Evolutionary conservation across 2,888 invertebrate species (phyloP).

Genomic region (Megastigmus dorsalis): DNA sequence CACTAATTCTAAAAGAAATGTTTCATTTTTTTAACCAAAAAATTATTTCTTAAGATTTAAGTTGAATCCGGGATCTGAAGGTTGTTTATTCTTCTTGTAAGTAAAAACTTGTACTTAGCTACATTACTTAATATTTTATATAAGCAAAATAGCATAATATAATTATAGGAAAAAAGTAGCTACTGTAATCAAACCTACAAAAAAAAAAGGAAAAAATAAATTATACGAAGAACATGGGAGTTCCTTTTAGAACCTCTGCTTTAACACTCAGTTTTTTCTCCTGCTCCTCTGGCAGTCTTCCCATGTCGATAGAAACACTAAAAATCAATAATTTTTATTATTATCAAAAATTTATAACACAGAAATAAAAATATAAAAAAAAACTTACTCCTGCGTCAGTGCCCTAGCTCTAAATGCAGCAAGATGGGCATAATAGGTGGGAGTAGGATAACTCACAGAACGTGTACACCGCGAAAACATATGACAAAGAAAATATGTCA

Average conservation of each 20-base stretch:
- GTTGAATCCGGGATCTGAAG: too few relatives aligned
- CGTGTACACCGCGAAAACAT: constrained; percentile 89
- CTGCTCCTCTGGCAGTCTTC: constrained; percentile 28
- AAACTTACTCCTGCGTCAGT: constrained; percentile 75
- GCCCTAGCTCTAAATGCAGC: constrained; percentile 84
- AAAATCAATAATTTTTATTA: constrained; percentile 9
- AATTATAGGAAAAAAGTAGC: too few relatives aligned
- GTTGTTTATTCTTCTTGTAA: too few relatives aligned
- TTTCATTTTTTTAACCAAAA: too few relatives aligned
- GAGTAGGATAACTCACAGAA: constrained; percentile 90
- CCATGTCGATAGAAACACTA: constrained; percentile 32
- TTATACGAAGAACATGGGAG: constrained; percentile 52
- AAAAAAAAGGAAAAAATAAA: too few relatives aligned
- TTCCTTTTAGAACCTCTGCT: constrained; percentile 25
- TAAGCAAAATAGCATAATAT: too few relatives aligned
- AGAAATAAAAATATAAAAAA: constrained; percentile 16
- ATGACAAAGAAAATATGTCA: constrained; percentile 90
- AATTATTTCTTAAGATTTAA: too few relatives aligned
- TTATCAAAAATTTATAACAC: too few relatives aligned
- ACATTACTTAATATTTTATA: too few relatives aligned
- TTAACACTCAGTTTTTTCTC: constrained; percentile 25
- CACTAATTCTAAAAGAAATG: too few relatives aligned
- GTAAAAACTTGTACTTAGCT: too few relatives aligned
- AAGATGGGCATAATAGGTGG: constrained; percentile 91
- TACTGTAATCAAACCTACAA: too few relatives aligned